Conservation (phyloP, 2,113 vertebrate species). For the Leucosticte australis region DNA sequence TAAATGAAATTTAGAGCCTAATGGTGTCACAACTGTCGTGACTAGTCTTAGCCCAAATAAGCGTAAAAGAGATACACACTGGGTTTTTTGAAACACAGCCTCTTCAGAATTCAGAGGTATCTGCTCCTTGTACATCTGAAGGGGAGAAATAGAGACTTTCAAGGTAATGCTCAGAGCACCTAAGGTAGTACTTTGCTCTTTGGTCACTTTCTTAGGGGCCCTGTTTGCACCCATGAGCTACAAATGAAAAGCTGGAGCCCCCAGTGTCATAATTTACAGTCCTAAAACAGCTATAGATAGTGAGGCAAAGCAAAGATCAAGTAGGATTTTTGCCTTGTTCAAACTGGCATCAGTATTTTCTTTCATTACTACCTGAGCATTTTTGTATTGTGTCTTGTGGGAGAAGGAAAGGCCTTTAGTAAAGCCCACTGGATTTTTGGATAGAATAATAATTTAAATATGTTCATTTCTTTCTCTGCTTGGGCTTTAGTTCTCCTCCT, state of each 20-base stretch:
- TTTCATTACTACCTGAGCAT: not conserved
- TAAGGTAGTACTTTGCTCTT: not conserved
- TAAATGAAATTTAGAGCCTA: not conserved
- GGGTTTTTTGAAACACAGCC: not conserved
- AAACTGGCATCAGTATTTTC: not conserved
- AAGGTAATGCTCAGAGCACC: not conserved
- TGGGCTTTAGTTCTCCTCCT: not conserved
- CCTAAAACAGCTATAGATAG: not conserved
- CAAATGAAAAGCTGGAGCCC: not conserved
- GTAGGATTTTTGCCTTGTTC: not conserved
- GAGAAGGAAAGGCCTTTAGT: not conserved
- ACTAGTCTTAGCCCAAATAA: not conserved
- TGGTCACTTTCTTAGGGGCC: not conserved
- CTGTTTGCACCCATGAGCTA: not conserved
- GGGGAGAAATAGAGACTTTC: not conserved
- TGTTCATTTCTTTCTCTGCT: not conserved
- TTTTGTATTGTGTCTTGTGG: not conserved
- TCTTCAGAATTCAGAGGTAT: not conserved
- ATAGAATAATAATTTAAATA: not conserved
- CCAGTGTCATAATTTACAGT: not conserved
- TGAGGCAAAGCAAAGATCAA: not conserved
- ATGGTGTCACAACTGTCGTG: not conserved
- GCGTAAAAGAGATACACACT: accelerated
- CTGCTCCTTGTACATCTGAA: not conserved
- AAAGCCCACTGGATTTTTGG: not conserved